Percentiles rank a stretch among this genome's conserved stretches.
Evolutionary conservation across 2,888 invertebrate genomes (phyloP).

Genomic region (Thecocarcelia acutangulata): DNA sequence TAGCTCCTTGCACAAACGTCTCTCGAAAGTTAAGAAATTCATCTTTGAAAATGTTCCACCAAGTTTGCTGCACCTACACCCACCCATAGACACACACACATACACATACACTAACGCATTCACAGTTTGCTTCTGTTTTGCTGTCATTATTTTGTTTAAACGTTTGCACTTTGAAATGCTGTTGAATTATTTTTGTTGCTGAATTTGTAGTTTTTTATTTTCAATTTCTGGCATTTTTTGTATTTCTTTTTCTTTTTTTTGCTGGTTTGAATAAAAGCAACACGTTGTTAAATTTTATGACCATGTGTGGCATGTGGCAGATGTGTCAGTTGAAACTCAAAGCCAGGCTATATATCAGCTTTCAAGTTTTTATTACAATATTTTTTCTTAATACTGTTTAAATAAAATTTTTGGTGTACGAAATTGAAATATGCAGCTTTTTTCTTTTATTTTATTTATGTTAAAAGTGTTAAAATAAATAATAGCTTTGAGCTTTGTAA

Average conservation of each 20-base stretch:
- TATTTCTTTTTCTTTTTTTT: too few species aligned
- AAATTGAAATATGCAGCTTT: conserved; percentile 20
- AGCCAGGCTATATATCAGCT: conserved; percentile 65
- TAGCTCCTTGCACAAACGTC: background rate
- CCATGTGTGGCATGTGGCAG: conserved; percentile 68
- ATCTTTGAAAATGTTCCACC: conserved; percentile 8
- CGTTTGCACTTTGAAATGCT: conserved; percentile 42
- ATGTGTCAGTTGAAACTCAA: conserved; percentile 68
- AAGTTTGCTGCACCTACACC: background rate
- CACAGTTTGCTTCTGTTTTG: conserved; percentile 30
- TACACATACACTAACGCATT: too few species aligned
- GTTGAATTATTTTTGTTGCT: conserved; percentile 46
- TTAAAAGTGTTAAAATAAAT: conserved; percentile 66
- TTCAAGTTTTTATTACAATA: conserved; percentile 52
- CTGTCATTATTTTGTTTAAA: background rate
- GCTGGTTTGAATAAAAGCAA: conserved; percentile 56
- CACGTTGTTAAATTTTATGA: conserved; percentile 65
- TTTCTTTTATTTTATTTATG: conserved; percentile 23
- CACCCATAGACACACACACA: background rate
- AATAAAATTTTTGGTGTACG: conserved; percentile 13
- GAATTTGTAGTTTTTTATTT: conserved; percentile 28
- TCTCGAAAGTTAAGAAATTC: background rate
- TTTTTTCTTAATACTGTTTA: conserved; percentile 6
- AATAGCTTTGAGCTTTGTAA: conserved; percentile 49
- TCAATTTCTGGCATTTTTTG: background rate